Percentiles rank a stretch among this genome's conserved stretches.
Evolutionary conservation across 2,888 invertebrate genomes (phyloP).

Genomic region (Seira musarum): DNA sequence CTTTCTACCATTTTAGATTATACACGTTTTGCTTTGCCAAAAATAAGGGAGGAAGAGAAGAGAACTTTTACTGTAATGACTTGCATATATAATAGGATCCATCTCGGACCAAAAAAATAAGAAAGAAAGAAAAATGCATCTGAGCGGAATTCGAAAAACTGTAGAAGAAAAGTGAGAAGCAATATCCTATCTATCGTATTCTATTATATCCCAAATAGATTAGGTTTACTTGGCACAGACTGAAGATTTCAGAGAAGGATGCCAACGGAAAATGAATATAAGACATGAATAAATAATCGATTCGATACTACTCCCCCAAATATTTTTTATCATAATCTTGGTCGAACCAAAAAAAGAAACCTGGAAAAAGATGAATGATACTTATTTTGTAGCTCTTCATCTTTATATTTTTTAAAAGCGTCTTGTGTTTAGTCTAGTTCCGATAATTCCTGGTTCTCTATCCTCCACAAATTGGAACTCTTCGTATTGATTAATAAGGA

Average conservation of each 20-base stretch:
- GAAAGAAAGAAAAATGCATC: neutral
- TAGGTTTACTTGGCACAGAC: neutral
- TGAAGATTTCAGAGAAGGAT: conserved; percentile 22
- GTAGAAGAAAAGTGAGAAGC: neutral
- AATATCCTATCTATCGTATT: neutral
- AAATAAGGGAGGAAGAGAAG: conserved; percentile 13
- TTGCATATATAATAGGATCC: conserved; percentile 39
- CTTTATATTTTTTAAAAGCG: no score
- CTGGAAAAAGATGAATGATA: neutral
- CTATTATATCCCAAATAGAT: neutral
- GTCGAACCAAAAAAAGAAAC: neutral
- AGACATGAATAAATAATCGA: conserved; percentile 41
- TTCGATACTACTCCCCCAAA: neutral
- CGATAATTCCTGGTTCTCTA: neutral
- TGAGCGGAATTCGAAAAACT: neutral
- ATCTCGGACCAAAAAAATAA: neutral
- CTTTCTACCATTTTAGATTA: neutral
- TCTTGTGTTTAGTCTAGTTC: no score
- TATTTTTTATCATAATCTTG: neutral
- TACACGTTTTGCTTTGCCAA: neutral
- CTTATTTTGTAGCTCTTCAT: conserved; percentile 4
- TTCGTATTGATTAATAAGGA: neutral
- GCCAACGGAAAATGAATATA: conserved; percentile 33
- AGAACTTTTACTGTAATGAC: conserved; percentile 36
- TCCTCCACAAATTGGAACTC: neutral